Conservation (phyloP, 2,113 vertebrate genomes). For the Progne subis region DNA sequence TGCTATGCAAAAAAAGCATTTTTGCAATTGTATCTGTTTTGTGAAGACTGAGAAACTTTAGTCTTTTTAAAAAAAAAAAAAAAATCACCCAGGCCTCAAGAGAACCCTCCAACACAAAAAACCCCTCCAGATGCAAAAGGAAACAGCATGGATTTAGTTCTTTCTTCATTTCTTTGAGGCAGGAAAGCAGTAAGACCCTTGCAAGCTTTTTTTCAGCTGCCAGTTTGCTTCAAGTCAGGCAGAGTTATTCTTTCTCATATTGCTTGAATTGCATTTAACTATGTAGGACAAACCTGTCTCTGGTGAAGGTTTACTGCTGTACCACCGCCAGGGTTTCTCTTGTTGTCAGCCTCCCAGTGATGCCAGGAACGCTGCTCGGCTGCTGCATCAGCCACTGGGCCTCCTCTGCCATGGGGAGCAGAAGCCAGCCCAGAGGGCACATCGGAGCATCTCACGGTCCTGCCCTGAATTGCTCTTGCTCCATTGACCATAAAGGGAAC, state of each 20-base stretch:
- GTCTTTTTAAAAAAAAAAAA: neutral
- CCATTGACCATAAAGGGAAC: neutral
- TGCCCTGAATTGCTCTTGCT: neutral
- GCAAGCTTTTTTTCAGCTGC: neutral
- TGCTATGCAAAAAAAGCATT: neutral
- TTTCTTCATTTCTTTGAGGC: neutral
- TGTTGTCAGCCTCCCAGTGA: neutral
- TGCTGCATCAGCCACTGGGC: neutral
- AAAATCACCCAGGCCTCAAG: neutral
- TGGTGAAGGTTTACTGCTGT: neutral
- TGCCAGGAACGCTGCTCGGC: fast-evolving
- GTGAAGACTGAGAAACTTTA: neutral
- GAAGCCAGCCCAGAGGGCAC: neutral
- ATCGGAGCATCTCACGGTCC: neutral
- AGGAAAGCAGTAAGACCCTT: neutral
- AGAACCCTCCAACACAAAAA: neutral
- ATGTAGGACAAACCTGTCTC: neutral
- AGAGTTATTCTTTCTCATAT: neutral
- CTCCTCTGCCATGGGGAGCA: neutral
- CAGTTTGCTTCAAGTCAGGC: neutral
- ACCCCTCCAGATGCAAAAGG: fast-evolving
- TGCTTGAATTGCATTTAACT: neutral
- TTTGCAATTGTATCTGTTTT: neutral
- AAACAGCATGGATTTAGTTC: neutral
- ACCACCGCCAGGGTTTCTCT: neutral